These are phyloP conservation scores for Cerastis rubricosa DNA, from an alignment of 2,888 invertebrate genomes.

Conservation along the genomic window DNA sequence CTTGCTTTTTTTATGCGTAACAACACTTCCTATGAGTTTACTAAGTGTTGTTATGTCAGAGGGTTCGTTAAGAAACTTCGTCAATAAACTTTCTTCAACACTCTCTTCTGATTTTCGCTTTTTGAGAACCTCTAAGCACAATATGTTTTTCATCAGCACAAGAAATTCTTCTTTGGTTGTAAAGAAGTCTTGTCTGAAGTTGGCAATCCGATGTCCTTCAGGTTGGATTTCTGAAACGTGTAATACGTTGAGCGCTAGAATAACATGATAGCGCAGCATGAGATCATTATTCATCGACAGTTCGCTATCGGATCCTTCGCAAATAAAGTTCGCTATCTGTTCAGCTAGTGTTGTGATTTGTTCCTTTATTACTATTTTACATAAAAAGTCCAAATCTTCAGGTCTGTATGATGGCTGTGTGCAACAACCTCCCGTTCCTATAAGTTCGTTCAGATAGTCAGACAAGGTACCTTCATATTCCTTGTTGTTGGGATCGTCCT, in stretches of 20 bases:
- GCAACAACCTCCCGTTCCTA: conserved; percentile 46
- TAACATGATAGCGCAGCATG: conserved; percentile 51
- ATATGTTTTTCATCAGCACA: conserved; percentile 31
- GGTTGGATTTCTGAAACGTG: conserved; percentile 43
- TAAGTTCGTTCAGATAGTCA: conserved; percentile 32
- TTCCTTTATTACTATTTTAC: conserved; percentile 42
- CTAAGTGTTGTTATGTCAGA: conserved; percentile 21
- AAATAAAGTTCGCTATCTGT: conserved; percentile 39
- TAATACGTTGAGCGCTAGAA: conserved; percentile 45
- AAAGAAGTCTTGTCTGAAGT: conserved; percentile 55
- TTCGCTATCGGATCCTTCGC: conserved; percentile 5
- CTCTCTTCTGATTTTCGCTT: neutral
- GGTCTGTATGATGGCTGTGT: conserved; percentile 27
- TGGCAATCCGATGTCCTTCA: conserved; percentile 38
- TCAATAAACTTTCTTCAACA: conserved; percentile 4
- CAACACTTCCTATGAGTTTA: conserved; percentile 24
- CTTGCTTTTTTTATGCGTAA: conserved; percentile 30
- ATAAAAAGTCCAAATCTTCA: conserved; percentile 39
- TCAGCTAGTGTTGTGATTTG: conserved; percentile 41
- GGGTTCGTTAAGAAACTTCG: conserved; percentile 16
- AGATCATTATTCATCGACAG: conserved; percentile 50
- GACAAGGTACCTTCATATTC: conserved; percentile 1
- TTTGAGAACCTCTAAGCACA: conserved; percentile 44
- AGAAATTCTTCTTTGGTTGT: conserved; percentile 35
- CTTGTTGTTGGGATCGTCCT: conserved; percentile 29